Evolutionary conservation across 2,113 vertebrate species (phyloP), one percentile per base, ranked within the genome.

Genomic region (Barbus barbus): DNA sequence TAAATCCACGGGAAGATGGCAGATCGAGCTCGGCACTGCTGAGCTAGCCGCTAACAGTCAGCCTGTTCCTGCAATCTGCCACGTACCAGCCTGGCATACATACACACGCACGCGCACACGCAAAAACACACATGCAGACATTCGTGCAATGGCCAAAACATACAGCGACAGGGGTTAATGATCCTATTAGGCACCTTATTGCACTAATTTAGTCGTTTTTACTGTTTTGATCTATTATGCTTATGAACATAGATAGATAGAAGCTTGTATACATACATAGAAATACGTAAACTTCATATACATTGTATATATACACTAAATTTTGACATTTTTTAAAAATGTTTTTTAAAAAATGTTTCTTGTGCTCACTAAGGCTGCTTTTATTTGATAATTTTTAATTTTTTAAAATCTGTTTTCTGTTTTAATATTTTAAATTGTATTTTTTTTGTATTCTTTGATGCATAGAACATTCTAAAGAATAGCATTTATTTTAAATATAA

Each of bases 1-100:
- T 96, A 97, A 96, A 97, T 91, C 96, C 95, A 95, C 96, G 95
- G 96, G 96, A 96, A 96, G 96, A 95, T 95, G 95, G 96, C 95
- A 95, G 95, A 95, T 95, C 95, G 94, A 91, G 90, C 94, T 94
- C 94, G 91, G 95, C 95, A 94, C 95, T 95, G 96, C 96, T 96
- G 96, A 96, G 96, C 91, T 95, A 93, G 96, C 96, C 93, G 84
- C 94, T 94, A 94, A 94, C 95, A 93, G 96, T 94, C 96, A 96
- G 96, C 95, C 96, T 96, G 96, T 95, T 95, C 95, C 90, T 48
- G 94, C 96, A 97, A 96, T 96, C 96, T 97, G 96, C 93, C 95
- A 93, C 73, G 89, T 93, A 95, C 89, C 92, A 94, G 95, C 90
- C 91, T 95, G 88, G 63, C 75, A 80, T 83, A 84, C 83, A 81